phyloP scores from a whole-genome alignment of 2,888 invertebrate species.

The Tipula confusa region DNA sequence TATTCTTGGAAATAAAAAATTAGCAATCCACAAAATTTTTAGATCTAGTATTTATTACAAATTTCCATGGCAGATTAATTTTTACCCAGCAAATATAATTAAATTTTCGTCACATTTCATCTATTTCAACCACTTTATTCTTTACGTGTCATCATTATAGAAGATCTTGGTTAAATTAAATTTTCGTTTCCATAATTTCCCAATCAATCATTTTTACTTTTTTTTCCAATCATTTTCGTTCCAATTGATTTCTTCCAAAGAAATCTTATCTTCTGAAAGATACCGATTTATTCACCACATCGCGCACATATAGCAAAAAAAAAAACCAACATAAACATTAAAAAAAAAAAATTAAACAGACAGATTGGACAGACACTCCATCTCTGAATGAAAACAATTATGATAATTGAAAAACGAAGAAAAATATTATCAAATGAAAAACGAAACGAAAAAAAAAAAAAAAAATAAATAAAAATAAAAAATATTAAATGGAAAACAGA shows the following conservation, averaged over 20 bases:
- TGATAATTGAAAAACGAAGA: background rate
- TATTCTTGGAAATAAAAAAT: too few relatives aligned
- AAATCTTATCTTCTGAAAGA: background rate
- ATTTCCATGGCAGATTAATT: too few relatives aligned
- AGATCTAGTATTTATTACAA: too few relatives aligned
- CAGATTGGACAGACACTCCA: conserved; percentile 20
- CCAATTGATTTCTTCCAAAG: background rate
- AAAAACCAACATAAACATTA: background rate
- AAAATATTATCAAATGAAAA: background rate
- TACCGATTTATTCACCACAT: background rate
- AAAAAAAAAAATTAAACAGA: background rate
- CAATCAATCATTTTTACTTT: conserved; percentile 1
- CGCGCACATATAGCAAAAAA: background rate
- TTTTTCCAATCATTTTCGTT: too few relatives aligned
- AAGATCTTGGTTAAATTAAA: background rate
- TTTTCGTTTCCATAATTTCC: background rate
- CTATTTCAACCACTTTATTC: background rate
- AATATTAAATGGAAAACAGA: conserved; percentile 16
- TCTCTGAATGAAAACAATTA: background rate
- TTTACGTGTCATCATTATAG: background rate
- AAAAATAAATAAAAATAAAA: too few relatives aligned
- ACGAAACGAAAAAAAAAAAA: too few relatives aligned
- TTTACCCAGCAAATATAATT: too few relatives aligned
- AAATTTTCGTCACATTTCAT: too few relatives aligned
- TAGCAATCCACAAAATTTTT: too few relatives aligned